Percentiles rank a stretch among this genome's conserved stretches.
phyloP scores from a whole-genome alignment of 2,797 vertebrate genomes.

The Cynopterus sphinx region DNA sequence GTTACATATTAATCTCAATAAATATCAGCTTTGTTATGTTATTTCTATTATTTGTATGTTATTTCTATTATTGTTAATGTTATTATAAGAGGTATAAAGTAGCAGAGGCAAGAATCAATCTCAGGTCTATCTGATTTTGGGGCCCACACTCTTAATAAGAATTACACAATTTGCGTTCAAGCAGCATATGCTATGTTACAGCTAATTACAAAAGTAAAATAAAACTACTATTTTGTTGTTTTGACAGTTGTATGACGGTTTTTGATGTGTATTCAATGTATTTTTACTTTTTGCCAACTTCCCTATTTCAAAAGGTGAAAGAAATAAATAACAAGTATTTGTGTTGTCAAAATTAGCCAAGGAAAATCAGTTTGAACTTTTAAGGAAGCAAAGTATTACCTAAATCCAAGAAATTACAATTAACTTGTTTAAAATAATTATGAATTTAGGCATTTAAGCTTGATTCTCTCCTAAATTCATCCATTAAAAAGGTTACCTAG shows the following conservation, averaged over 20 bases:
- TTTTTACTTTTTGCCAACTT: slow-evolving; percentile 6
- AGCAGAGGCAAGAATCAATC: not conserved
- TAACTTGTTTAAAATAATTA: not conserved
- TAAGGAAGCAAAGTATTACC: not conserved
- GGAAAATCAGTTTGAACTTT: not conserved
- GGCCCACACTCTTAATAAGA: not conserved
- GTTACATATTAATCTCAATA: not conserved
- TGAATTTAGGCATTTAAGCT: not conserved
- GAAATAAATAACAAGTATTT: not conserved
- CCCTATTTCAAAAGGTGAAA: slow-evolving; percentile 21
- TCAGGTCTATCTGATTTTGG: not conserved
- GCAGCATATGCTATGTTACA: not conserved
- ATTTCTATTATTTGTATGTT: no score
- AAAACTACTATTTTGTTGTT: not conserved
- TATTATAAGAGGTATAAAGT: not conserved
- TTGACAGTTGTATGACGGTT: not conserved
- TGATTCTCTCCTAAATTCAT: not conserved
- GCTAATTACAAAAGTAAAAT: not conserved
- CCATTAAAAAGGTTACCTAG: not conserved
- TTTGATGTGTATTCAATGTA: not conserved
- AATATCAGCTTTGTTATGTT: not conserved
- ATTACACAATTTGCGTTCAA: not conserved
- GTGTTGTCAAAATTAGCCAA: not conserved
- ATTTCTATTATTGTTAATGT: not conserved
- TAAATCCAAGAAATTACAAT: not conserved